A percentile compares a stretch with the other conserved stretches of the same genome.
phyloP scores from a whole-genome alignment of 2,113 vertebrate species.

The Heteronetta atricapilla region DNA sequence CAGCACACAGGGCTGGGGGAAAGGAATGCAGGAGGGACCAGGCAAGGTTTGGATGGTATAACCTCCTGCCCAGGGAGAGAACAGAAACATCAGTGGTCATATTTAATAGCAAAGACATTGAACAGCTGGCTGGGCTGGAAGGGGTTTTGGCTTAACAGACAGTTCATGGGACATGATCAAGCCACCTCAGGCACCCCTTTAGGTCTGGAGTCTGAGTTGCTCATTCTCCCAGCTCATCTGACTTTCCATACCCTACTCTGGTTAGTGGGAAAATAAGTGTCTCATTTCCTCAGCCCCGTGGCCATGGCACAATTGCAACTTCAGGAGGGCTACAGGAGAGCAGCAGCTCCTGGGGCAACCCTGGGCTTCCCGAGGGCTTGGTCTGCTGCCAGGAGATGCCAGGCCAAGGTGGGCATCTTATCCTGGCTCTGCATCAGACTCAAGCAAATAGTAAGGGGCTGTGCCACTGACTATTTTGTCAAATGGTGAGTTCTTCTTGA shows the following conservation, averaged over 20 bases:
- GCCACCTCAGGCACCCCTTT: not conserved
- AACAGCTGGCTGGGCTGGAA: not conserved
- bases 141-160: not conserved
- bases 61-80: not conserved
- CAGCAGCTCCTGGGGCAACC: not conserved
- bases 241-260: not conserved
- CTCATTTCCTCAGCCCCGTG: not conserved
- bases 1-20: not conserved
- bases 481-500: not conserved
- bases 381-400: not conserved
- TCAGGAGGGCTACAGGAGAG: not conserved
- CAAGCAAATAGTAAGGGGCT: not conserved
- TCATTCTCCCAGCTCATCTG: not conserved
- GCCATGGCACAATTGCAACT: too few species aligned
- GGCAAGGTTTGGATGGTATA: not conserved
- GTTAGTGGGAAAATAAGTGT: not conserved
- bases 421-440: not conserved
- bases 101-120: not conserved
- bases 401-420: not conserved
- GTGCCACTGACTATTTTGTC: not conserved
- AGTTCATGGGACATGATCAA: not conserved
- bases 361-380: not conserved
- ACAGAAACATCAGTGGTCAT: rapidly evolving
- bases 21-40: not conserved
- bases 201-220: not conserved